These are phyloP conservation scores for Asbolus verrucosus DNA, from an alignment of 1,140 invertebrate genomes.

Conservation along the genomic window DNA sequence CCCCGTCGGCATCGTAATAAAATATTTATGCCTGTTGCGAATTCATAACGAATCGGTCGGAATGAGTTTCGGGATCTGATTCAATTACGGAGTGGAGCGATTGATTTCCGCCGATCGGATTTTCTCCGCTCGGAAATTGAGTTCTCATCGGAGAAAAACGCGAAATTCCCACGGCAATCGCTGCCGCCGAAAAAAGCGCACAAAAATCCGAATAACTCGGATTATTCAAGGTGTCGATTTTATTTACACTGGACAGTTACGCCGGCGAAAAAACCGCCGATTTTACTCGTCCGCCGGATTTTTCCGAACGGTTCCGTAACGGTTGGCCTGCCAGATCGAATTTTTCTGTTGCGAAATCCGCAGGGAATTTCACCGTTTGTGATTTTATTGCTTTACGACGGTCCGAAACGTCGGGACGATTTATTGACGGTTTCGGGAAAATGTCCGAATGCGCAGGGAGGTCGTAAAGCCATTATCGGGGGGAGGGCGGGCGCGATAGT, in stretches of 20 bases:
- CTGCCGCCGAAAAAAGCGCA: constrained; percentile 4
- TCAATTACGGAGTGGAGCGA: no score
- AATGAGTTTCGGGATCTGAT: no score
- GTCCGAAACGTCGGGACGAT: constrained; percentile 24
- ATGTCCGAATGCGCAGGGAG: background rate
- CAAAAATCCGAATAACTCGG: constrained; percentile 32
- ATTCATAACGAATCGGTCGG: constrained; percentile 7
- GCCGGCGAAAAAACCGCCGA: background rate
- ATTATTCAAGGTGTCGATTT: constrained; percentile 36
- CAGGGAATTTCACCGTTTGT: background rate
- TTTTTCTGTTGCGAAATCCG: constrained; percentile 13
- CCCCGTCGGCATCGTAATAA: constrained; percentile 7
- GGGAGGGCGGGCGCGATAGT: no score
- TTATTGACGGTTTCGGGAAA: constrained; percentile 1
- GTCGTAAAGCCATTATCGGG: constrained; percentile 4
- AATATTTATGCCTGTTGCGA: constrained; percentile 18
- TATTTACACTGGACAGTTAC: constrained; percentile 17
- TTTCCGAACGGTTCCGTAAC: constrained; percentile 29
- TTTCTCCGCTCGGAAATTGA: background rate
- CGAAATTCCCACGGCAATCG: constrained; percentile 29
- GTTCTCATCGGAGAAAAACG: constrained; percentile 25
- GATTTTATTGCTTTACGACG: constrained; percentile 27
- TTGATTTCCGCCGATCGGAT: background rate
- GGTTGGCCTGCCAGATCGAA: constrained; percentile 18
- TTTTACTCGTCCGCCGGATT: no score